Evolutionary conservation across 2,888 invertebrate species (phyloP), one percentile per base, ranked within the genome.

Genomic region (Phortica okadai): DNA sequence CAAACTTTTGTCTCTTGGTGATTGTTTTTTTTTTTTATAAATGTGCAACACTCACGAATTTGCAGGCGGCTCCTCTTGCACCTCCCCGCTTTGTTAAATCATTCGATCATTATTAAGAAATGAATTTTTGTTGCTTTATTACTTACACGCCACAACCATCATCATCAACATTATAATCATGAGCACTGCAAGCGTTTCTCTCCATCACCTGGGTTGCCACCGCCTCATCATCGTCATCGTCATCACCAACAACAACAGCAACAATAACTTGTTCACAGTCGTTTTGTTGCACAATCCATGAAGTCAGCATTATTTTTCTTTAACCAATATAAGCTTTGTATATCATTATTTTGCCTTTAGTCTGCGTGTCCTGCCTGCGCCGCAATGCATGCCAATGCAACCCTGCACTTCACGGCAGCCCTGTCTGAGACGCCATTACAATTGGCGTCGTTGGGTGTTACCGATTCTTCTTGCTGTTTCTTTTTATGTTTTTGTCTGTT

Each of bases 101-200:
- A 69, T 44, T 42, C 44, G n/a, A n/a, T 67, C 44, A 79, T 86
- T 85, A 85, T 86, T 86, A 85, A 85, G 86, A 86, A 85, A 85
- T 85, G 86, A 86, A 86, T 87, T 85, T 86, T 86, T 86, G 85
- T 86, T 86, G 85, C 87, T 86, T 86, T 86, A 86, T 86, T 86
- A 86, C 21, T 33, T 56, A 41, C 72, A 72, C 33, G 14, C 56
- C 58, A 50, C 16, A 42, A 50, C 50, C 79, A 78, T 79, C 78
- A 79, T 81, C 80, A 79, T 80, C 78, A 82, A 78, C 77, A 82
- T 76, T 80, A 80, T 2, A 72, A 77, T 54, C 76, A 78, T 82
- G 77, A 77, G 77, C 80, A 56, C 6, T 25, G 10, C 50, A 14
- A 50, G 25, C 33, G 33, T 33, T 33, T 33, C 33, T 33, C 66